Evolutionary conservation across 2,888 invertebrate species (phyloP).

Genomic region (Himalopsyche anomala): DNA sequence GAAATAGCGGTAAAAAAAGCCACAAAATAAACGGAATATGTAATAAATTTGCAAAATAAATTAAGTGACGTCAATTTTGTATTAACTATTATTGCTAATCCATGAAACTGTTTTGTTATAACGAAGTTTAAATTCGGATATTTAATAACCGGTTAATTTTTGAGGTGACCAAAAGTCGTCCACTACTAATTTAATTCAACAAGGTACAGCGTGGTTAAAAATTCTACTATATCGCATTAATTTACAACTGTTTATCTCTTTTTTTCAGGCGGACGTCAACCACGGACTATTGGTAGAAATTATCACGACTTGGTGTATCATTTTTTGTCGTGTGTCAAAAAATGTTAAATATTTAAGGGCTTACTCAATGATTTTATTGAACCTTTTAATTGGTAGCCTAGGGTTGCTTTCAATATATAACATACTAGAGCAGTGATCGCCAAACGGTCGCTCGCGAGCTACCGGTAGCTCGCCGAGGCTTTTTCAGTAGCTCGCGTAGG

Average conservation of each 20-base stretch:
- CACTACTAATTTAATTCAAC: neutral
- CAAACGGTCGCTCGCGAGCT: conserved; percentile 3
- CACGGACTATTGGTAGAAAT: no score
- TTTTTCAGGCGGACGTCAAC: no score
- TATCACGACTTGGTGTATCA: no score
- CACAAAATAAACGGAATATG: neutral
- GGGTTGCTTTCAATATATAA: no score
- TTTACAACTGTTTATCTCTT: no score
- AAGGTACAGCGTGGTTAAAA: no score
- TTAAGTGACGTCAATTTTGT: neutral
- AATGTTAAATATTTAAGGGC: no score
- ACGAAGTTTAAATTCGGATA: neutral
- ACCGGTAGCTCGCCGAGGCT: neutral
- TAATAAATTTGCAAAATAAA: neutral
- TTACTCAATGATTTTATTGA: no score
- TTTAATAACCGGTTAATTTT: conserved; percentile 2
- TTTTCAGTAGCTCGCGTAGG: conserved; percentile 51
- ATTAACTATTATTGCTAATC: neutral
- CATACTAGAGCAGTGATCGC: neutral
- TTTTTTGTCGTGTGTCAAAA: no score
- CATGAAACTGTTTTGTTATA: neutral
- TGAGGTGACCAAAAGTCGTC: conserved; percentile 16
- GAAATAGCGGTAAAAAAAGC: neutral
- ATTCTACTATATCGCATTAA: no score
- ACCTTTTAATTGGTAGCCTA: no score